Evolutionary conservation across 2,888 invertebrate genomes (phyloP).

Genomic region (Aspidapion aeneum): DNA sequence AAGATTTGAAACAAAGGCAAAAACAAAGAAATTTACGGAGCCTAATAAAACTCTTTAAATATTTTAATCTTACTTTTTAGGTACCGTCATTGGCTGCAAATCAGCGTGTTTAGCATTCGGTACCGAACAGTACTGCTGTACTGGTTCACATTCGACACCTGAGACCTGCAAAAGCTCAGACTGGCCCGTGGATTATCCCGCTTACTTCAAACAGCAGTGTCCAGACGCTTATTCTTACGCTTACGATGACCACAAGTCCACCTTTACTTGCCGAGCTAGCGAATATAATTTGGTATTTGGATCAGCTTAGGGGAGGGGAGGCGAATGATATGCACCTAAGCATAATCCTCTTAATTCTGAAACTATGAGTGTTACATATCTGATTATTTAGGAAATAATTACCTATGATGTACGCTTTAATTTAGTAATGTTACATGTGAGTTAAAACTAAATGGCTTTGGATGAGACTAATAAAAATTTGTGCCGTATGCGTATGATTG

Average conservation of each 20-base stretch:
- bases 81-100: slow-evolving; percentile 46
- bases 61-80: slow-evolving; percentile 1
- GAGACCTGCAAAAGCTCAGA: slow-evolving; percentile 44
- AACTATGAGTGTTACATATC: too few species aligned
- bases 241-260: slow-evolving; percentile 51
- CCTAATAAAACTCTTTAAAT: too few species aligned
- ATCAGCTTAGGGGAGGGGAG: slow-evolving; percentile 9
- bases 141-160: slow-evolving; percentile 43
- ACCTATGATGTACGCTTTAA: neutral
- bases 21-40: too few species aligned
- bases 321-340: too few species aligned
- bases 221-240: slow-evolving; percentile 54
- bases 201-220: slow-evolving; percentile 49
- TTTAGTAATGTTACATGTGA: neutral
- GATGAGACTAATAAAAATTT: too few species aligned
- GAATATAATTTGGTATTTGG: slow-evolving; percentile 41
- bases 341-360: too few species aligned
- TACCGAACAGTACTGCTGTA: slow-evolving; percentile 51
- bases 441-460: too few species aligned
- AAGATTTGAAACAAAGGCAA: too few species aligned
- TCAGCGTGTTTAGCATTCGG: slow-evolving; percentile 50
- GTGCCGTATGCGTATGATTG: too few species aligned
- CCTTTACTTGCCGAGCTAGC: slow-evolving; percentile 47
- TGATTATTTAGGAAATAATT: too few species aligned
- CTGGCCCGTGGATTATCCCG: slow-evolving; percentile 45